phyloP scores from a whole-genome alignment of 35 echinoderm and acorn worm species.

The Chiridota heheva region DNA sequence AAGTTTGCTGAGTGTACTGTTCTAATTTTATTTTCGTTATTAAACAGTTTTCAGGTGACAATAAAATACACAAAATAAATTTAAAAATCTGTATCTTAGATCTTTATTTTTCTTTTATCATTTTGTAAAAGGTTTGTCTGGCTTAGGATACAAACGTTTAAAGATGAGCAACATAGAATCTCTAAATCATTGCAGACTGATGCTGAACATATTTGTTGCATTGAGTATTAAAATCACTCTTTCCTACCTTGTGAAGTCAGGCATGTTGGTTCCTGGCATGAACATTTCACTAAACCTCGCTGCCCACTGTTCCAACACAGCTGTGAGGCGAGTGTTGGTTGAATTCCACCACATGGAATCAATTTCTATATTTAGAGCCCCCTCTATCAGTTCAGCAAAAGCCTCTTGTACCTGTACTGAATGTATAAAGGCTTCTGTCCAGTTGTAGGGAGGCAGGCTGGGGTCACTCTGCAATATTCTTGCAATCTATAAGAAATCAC shows the following conservation, averaged over 20 bases:
- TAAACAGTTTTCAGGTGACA: no score
- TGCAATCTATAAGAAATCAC: constrained; percentile 9
- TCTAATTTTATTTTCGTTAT: no score
- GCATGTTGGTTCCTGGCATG: background rate
- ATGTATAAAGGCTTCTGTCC: constrained; percentile 33
- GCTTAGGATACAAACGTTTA: no score
- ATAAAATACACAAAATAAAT: no score
- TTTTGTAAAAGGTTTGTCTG: no score
- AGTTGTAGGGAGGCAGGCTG: constrained; percentile 57
- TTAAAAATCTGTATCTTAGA: no score
- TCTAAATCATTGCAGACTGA: no score
- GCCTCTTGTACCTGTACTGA: constrained; percentile 21
- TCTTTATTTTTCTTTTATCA: no score
- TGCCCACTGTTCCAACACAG: constrained; percentile 46
- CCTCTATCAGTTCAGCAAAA: constrained; percentile 8
- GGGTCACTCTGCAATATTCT: constrained; percentile 41
- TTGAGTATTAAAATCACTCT: no score
- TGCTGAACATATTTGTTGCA: no score
- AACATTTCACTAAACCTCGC: background rate
- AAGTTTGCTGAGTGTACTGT: background rate
- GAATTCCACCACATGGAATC: constrained; percentile 49
- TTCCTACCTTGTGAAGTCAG: no score
- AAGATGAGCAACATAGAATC: no score
- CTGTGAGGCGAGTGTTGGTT: constrained; percentile 7
- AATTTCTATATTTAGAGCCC: constrained; percentile 4